phyloP scores from a whole-genome alignment of 2,888 invertebrate genomes.

The Megalurothrips usitatus region DNA sequence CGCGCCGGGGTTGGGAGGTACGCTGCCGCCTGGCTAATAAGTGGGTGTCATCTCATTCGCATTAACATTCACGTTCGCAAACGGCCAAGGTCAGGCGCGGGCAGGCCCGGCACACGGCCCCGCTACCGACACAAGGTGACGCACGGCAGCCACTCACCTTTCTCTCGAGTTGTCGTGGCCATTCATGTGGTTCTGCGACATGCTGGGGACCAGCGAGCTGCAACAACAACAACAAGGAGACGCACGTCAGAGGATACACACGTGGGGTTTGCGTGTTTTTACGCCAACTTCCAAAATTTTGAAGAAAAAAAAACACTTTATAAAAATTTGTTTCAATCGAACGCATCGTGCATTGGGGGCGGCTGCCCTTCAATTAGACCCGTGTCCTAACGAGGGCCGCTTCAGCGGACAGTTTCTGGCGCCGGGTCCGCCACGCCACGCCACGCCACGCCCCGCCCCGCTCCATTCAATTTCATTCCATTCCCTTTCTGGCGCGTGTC shows the following conservation, averaged over 20 bases:
- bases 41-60: slow-evolving; percentile 12
- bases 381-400: no score
- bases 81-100: slow-evolving; percentile 8
- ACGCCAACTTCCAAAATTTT: no score
- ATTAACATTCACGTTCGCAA: slow-evolving; percentile 12
- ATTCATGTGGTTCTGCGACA: slow-evolving; percentile 13
- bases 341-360: no score
- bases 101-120: neutral
- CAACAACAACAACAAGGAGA: neutral
- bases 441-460: neutral
- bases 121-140: neutral
- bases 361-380: no score
- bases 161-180: neutral
- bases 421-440: neutral
- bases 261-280: no score
- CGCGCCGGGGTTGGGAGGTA: no score
- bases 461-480: neutral
- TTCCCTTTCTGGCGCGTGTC: neutral
- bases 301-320: no score
- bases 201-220: slow-evolving; percentile 8
- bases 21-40: neutral
- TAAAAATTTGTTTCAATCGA: no score
- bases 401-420: neutral
- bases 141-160: neutral
- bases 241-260: no score